Conservation (phyloP, 2,113 vertebrate genomes). For the Cynoglossus semilaevis region DNA sequence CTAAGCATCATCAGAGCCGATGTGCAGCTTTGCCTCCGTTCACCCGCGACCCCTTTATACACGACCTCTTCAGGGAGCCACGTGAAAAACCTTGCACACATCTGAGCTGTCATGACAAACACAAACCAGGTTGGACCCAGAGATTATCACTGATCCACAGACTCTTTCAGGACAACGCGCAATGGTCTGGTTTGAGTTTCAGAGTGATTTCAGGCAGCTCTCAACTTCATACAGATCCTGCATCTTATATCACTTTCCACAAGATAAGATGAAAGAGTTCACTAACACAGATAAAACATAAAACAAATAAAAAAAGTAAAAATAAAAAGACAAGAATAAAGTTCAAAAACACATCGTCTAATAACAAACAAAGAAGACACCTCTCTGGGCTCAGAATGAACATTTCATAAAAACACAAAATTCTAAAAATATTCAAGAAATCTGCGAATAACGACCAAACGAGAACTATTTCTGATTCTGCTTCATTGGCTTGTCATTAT, state of each 20-base stretch:
- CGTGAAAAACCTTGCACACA: conserved; percentile 51
- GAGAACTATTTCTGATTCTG: no score
- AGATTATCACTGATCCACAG: conserved; percentile 53
- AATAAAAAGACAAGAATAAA: conserved; percentile 14
- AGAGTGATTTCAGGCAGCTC: conserved; percentile 23
- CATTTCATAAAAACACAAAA: no score
- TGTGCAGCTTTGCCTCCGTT: conserved; percentile 46
- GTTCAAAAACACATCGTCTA: neutral
- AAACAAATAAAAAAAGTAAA: no score
- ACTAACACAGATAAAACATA: conserved; percentile 38
- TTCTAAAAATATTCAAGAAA: no score
- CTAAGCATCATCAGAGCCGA: conserved; percentile 49
- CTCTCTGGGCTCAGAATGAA: no score
- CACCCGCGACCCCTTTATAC: conserved; percentile 58
- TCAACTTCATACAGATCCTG: conserved; percentile 10
- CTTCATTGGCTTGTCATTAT: no score
- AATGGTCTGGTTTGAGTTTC: conserved; percentile 32
- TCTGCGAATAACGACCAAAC: no score
- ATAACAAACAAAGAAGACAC: neutral
- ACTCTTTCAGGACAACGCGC: conserved; percentile 35
- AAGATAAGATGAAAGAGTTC: conserved; percentile 25
- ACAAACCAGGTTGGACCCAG: conserved; percentile 60
- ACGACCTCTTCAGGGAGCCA: conserved; percentile 38
- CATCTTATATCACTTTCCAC: conserved; percentile 21
- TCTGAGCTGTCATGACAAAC: conserved; percentile 62